Base-by-base conservation (phyloP, 2,888 invertebrate species). In the Ernsta delagoae region DNA sequence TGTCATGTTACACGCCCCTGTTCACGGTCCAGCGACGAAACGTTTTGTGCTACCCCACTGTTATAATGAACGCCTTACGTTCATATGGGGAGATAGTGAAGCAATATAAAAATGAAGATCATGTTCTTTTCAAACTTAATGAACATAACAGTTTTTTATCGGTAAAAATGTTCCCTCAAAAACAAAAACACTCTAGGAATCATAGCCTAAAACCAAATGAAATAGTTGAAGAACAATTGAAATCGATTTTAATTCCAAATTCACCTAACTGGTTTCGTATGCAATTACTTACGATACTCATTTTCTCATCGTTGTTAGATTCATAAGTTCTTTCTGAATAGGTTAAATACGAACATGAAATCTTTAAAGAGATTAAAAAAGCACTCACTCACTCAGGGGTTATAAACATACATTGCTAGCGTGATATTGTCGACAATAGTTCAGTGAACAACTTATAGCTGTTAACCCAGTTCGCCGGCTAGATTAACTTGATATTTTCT, bases 401-500 rank as follows among this genome's bases (percentile, higher is more conserved):
- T n/a, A 59, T 67, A 56, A 56, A 61, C 61, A 61, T 67, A 56
- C 62, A 62, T 57, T 57, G 57, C 57, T 50, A 45, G 57, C 34
- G 16, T 57, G 48, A 57, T 57, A 45, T 57, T 12, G 56, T 61
- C 66, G 45, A 34, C 61, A 43, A 9, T 61, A 48, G 56, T 67
- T 45, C 45, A 56, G 67, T 12, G 59, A 43, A 43, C 45, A 12
- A 67, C 61, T 68, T 61, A 61, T 50, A 39, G 62, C 68, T 57
- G 62, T 68, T 68, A 68, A 68, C 57, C 68, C 16, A 68, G 57
- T 62, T 68, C 62, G 41, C 39, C 16, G 24, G 56, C 56, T 50
- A 61, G 61, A 68, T 62, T 57, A 45, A 39, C 61, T 62, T 57
- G 31, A 62, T 56, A 68, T 63, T 69, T 68, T 69, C 69, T 63